Conservation (phyloP, 1,140 invertebrate genomes). For the Apolygus lucorum region DNA sequence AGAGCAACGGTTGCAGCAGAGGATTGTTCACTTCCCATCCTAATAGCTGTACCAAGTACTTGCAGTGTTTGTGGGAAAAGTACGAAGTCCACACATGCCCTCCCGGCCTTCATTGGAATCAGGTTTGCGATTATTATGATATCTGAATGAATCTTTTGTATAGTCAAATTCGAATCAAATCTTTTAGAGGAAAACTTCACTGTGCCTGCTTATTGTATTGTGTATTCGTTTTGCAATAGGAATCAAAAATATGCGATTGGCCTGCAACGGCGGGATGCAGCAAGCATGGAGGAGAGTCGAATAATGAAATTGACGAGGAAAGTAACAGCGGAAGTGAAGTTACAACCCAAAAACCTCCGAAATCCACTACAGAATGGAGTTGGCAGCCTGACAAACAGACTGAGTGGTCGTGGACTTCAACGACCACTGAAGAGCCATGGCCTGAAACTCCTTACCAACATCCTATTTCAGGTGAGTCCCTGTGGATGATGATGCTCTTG, state of each 20-base stretch:
- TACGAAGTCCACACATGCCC: conserved; percentile 61
- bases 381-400: conserved; percentile 29
- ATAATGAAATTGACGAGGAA: background rate
- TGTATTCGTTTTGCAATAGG: no score
- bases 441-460: conserved; percentile 31
- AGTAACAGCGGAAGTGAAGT: conserved; percentile 7
- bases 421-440: conserved; percentile 35
- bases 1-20: conserved; percentile 29
- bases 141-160: no score
- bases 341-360: conserved; percentile 38
- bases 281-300: conserved; percentile 16
- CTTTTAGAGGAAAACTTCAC: no score
- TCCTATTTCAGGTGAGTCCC: conserved; percentile 27
- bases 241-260: conserved; percentile 63
- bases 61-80: conserved; percentile 68
- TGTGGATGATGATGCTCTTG: no score
- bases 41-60: conserved; percentile 61
- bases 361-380: conserved; percentile 33
- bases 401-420: conserved; percentile 34
- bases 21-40: conserved; percentile 33
- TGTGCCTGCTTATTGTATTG: no score
- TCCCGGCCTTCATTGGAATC: conserved; percentile 68
- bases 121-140: conserved; percentile 43
- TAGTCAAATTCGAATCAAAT: no score
- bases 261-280: conserved; percentile 58